phyloP scores from a whole-genome alignment of 2,113 vertebrate genomes.

The Plotosus lineatus region DNA sequence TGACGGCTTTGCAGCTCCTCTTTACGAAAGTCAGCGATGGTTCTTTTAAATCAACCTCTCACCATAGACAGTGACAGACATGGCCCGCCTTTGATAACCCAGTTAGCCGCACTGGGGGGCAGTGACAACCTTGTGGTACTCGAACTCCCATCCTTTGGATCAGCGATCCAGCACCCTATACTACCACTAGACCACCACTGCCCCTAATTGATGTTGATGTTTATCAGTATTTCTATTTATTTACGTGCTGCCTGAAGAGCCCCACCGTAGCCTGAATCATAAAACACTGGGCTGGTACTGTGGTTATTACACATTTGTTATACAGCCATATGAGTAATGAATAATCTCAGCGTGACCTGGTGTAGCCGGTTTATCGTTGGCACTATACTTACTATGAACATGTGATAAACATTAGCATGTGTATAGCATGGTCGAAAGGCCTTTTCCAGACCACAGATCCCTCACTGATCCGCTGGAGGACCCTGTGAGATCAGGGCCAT shows the following conservation, averaged over 20 bases:
- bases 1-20: no score
- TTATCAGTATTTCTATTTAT: no score
- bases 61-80: no score
- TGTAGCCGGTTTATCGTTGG: constrained; percentile 47
- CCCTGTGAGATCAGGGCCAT: constrained; percentile 24
- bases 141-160: no score
- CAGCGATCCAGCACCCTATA: no score
- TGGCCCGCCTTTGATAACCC: no score
- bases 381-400: constrained; percentile 9
- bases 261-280: neutral
- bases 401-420: constrained; percentile 34
- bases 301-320: neutral
- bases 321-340: neutral
- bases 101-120: no score
- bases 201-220: no score
- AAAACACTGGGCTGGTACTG: neutral
- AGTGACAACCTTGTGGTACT: no score
- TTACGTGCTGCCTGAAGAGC: neutral
- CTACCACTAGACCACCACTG: no score
- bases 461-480: constrained; percentile 20
- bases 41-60: no score
- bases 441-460: constrained; percentile 25
- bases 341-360: constrained; percentile 27
- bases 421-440: neutral
- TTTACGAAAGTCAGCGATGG: no score